These are phyloP conservation scores for Oryctolagus cuniculus DNA, from an alignment of 2,113 vertebrate species.

Conservation along the genomic window mOryCun1.1 NC_091449.1:52288001-52288500, in stretches of 20 bases:
- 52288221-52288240: not conserved
- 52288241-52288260: conserved; percentile 1
- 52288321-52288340: conserved; percentile 23
- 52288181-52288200: not conserved
- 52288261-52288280: conserved; percentile 21
- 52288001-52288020: too few relatives aligned
- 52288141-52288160: too few relatives aligned
- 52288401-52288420: conserved; percentile 41
- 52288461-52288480: conserved; percentile 27
- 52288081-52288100: too few relatives aligned
- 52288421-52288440: conserved; percentile 9
- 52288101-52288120: too few relatives aligned
- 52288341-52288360: conserved; percentile 48
- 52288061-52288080: too few relatives aligned
- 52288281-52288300: conserved; percentile 18
- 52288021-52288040: too few relatives aligned
- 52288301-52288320: too few relatives aligned
- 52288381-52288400: conserved; percentile 51
- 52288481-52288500: conserved; percentile 46
- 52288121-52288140: too few relatives aligned
- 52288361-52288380: not conserved
- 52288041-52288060: too few relatives aligned
- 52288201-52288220: conserved; percentile 16
- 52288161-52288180: not conserved
- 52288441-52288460: conserved; percentile 21